These are phyloP conservation scores for Protophormia terraenovae DNA, from an alignment of 2,888 invertebrate species.

Conservation along the genomic window DNA sequence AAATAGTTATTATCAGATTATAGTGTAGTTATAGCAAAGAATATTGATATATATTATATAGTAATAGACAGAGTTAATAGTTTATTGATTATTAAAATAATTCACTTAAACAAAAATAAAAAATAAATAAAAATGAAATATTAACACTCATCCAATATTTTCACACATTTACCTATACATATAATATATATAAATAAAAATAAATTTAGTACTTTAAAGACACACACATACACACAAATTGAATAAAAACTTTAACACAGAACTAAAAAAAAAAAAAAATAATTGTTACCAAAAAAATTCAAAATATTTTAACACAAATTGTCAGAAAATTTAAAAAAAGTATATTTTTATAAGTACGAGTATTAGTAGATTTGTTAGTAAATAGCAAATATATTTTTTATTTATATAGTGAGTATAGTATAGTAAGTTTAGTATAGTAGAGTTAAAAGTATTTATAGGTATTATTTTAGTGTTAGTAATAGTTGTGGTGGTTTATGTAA, in stretches of 20 bases:
- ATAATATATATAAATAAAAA: no score
- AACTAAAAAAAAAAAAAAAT: background rate
- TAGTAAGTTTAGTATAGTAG: background rate
- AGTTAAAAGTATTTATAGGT: slow-evolving; percentile 2
- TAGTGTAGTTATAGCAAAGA: slow-evolving; percentile 4
- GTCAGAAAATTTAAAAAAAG: background rate
- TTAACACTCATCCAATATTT: no score
- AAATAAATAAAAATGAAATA: background rate
- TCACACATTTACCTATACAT: background rate
- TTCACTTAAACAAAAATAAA: background rate
- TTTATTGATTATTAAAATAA: slow-evolving; percentile 10
- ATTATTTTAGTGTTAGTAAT: slow-evolving; percentile 10
- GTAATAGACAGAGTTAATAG: background rate
- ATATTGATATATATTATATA: background rate
- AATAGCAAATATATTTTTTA: slow-evolving; percentile 30
- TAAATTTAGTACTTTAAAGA: no score
- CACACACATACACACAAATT: background rate
- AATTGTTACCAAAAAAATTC: background rate
- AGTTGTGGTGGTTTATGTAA: background rate
- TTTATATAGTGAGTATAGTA: background rate
- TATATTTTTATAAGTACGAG: background rate
- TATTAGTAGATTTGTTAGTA: slow-evolving; percentile 35
- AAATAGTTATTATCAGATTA: slow-evolving; percentile 27
- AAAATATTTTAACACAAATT: background rate
- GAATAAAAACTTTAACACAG: background rate